Conservation (phyloP, 2,113 vertebrate genomes). For the Vulpes ferrilata region DNA sequence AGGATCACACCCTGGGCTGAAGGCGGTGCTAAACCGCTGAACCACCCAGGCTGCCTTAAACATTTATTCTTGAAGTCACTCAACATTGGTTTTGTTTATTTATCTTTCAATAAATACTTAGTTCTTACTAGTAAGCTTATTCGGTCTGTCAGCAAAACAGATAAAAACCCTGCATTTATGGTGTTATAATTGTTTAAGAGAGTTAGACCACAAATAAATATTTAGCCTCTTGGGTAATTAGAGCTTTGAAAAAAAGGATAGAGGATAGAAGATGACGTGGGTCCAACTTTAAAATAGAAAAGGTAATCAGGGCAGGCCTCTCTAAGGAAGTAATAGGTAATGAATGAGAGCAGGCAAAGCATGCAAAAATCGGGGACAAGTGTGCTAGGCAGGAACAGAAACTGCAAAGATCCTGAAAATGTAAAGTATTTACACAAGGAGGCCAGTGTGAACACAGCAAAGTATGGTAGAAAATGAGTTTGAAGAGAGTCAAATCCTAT, state of each 20-base stretch:
- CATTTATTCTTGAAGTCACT: slow-evolving; percentile 19
- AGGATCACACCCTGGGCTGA: too few relatives aligned
- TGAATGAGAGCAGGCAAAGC: neutral
- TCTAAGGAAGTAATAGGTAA: neutral
- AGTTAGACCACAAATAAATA: slow-evolving; percentile 18
- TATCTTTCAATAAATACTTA: slow-evolving; percentile 15
- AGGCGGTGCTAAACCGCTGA: too few relatives aligned
- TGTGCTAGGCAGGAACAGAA: neutral
- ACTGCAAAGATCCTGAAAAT: neutral
- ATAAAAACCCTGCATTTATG: slow-evolving; percentile 5
- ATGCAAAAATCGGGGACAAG: neutral
- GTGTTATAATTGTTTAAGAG: slow-evolving; percentile 1
- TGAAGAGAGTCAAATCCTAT: neutral
- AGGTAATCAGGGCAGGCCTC: neutral
- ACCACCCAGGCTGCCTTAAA: neutral
- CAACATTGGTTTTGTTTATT: slow-evolving; percentile 51
- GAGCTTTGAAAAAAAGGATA: neutral
- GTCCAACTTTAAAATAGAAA: neutral
- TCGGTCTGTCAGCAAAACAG: slow-evolving; percentile 50
- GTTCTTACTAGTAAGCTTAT: neutral
- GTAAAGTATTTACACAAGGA: neutral
- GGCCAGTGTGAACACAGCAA: neutral
- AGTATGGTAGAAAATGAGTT: neutral
- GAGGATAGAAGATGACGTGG: neutral
- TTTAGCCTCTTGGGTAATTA: neutral